phyloP scores from a whole-genome alignment of 2,113 vertebrate genomes.

The Passer domesticus region DNA sequence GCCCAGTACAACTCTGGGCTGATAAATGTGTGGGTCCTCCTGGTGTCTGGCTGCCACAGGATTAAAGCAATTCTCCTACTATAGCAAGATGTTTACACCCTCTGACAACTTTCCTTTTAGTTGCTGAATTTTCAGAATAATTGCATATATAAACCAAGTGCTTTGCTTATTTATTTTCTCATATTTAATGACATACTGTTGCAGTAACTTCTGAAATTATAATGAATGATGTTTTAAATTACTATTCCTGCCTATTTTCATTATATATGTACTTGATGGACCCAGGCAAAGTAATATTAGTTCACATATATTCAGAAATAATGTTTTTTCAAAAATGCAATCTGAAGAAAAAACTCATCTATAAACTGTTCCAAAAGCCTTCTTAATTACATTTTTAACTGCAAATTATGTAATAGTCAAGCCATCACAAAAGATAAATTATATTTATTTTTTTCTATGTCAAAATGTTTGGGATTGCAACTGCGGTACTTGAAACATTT shows the following conservation, averaged over 20 bases:
- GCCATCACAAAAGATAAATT: constrained; percentile 46
- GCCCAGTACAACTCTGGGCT: not conserved
- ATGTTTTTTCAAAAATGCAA: constrained; percentile 1
- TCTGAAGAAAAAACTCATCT: constrained; percentile 9
- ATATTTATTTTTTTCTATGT: constrained; percentile 11
- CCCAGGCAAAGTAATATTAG: constrained; percentile 30
- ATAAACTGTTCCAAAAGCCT: constrained; percentile 49
- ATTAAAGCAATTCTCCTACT: constrained; percentile 25
- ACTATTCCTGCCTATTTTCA: constrained; percentile 43
- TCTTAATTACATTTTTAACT: constrained; percentile 57
- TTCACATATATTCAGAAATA: constrained; percentile 53
- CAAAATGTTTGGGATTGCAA: not conserved
- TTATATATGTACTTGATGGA: constrained; percentile 53
- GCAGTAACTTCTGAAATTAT: constrained; percentile 41
- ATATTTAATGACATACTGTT: constrained; percentile 44
- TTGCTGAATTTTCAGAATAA: constrained; percentile 53
- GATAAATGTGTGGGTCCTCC: not conserved
- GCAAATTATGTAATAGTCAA: constrained; percentile 36
- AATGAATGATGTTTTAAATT: constrained; percentile 44
- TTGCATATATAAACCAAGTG: constrained; percentile 47
- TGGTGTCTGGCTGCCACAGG: not conserved
- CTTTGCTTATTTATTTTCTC: constrained; percentile 50
- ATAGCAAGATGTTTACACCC: not conserved
- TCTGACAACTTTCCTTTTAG: constrained; percentile 30
- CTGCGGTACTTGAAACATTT: not conserved